These are phyloP conservation scores for Clinocottus analis DNA, from an alignment of 2,113 vertebrate species.

Conservation along the genomic window DNA sequence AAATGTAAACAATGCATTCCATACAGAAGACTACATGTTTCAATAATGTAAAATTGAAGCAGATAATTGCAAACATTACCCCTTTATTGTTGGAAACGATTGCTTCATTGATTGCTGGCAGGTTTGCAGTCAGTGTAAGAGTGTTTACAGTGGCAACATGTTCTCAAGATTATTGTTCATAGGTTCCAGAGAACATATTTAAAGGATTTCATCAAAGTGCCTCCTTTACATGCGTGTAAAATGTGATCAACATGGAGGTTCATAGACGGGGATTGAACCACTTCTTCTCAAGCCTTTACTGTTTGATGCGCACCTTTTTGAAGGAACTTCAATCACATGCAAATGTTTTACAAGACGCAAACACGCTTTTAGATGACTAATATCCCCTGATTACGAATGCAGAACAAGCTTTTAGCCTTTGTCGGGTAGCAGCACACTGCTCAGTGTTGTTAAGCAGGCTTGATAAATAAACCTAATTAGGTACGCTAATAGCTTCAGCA, in stretches of 20 bases:
- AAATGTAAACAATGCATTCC: neutral
- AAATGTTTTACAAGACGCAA: conserved; percentile 55
- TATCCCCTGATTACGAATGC: conserved; percentile 57
- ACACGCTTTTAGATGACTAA: conserved; percentile 64
- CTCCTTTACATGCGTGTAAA: neutral
- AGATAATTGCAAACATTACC: conserved; percentile 22
- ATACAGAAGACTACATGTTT: conserved; percentile 20
- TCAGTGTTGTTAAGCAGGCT: conserved; percentile 56
- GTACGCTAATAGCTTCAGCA: conserved; percentile 55
- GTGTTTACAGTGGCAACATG: neutral
- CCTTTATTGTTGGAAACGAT: conserved; percentile 28
- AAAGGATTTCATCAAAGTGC: neutral
- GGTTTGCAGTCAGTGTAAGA: conserved; percentile 9
- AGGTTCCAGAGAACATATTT: conserved; percentile 4
- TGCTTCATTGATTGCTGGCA: neutral
- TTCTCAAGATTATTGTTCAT: conserved; percentile 24
- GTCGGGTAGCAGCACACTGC: conserved; percentile 44
- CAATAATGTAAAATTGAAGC: conserved; percentile 22
- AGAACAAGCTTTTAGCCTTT: conserved; percentile 65
- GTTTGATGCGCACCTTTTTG: conserved; percentile 50
- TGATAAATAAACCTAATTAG: conserved; percentile 77
- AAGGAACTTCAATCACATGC: conserved; percentile 58
- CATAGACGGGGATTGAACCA: neutral
- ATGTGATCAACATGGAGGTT: neutral
- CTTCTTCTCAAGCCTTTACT: conserved; percentile 15